A percentile compares a stretch with the other conserved stretches of the same genome.
Conservation (phyloP, 2,797 vertebrate species). For the Smutsia temminckii region DNA sequence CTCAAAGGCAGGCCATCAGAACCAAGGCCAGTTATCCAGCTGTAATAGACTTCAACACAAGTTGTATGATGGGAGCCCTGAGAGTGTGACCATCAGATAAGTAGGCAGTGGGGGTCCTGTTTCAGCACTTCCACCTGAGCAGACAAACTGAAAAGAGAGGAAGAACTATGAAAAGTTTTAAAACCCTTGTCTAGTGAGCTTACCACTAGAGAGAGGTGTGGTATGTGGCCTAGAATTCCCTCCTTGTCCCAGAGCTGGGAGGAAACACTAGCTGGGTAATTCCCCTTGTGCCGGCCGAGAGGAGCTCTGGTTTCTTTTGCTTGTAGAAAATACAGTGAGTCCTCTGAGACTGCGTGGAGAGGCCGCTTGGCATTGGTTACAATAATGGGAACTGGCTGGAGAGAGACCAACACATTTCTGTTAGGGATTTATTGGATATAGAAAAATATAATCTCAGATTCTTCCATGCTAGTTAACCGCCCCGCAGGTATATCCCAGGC, state of each 20-base stretch:
- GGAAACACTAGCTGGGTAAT: constrained; percentile 50
- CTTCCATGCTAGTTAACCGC: not conserved
- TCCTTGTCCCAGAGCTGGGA: not conserved
- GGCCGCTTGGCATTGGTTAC: not conserved
- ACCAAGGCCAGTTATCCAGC: constrained; percentile 65
- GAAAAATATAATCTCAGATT: not conserved
- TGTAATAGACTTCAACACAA: constrained; percentile 65
- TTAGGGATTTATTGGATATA: not conserved
- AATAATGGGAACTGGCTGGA: constrained; percentile 20
- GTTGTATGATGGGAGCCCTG: constrained; percentile 62
- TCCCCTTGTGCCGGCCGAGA: not conserved
- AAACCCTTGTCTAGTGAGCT: constrained; percentile 44
- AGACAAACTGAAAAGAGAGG: constrained; percentile 52
- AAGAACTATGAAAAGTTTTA: constrained; percentile 54
- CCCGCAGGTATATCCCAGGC: not conserved
- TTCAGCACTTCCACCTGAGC: constrained; percentile 35
- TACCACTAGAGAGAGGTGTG: constrained; percentile 48
- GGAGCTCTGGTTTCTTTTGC: constrained; percentile 55
- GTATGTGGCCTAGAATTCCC: constrained; percentile 22
- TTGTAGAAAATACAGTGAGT: constrained; percentile 16
- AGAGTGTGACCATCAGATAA: constrained; percentile 55
- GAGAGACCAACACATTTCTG: not conserved
- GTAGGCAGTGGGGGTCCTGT: constrained; percentile 9
- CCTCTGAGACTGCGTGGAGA: constrained; percentile 48
- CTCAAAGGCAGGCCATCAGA: constrained; percentile 51